Evolutionary conservation across 1,140 invertebrate genomes (phyloP).

Genomic region (Episyrphus balteatus): DNA sequence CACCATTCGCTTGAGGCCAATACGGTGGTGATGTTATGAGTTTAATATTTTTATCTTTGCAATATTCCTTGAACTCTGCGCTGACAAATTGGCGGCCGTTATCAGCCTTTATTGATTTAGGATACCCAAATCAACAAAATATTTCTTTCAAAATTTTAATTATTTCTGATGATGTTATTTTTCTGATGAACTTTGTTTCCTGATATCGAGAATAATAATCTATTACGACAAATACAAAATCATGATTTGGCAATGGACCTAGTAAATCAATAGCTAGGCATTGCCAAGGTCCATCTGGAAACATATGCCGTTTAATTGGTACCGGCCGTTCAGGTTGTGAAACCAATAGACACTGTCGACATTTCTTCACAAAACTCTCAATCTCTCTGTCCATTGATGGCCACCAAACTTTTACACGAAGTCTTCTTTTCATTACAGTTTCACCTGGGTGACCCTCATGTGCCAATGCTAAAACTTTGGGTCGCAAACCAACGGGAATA

Average conservation of each 20-base stretch:
- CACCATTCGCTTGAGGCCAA: conserved; percentile 23
- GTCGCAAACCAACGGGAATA: conserved; percentile 6
- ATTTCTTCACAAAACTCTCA: conserved; percentile 30
- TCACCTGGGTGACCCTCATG: conserved; percentile 40
- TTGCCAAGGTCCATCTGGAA: conserved; percentile 26
- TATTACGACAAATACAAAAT: conserved; percentile 20
- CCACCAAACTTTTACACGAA: conserved; percentile 42
- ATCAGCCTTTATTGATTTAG: conserved; percentile 4
- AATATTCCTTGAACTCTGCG: conserved; percentile 10
- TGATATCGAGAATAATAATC: conserved; percentile 17
- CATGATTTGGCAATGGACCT: conserved; percentile 19
- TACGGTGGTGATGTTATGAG: conserved; percentile 10
- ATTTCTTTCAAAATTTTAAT: conserved; percentile 13
- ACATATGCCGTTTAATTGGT: conserved; percentile 19
- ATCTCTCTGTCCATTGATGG: conserved; percentile 35
- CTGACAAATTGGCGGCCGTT: conserved; percentile 5
- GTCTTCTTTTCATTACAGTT: conserved; percentile 40
- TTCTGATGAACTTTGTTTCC: conserved; percentile 11
- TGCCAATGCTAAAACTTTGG: conserved; percentile 12
- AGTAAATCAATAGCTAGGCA: conserved; percentile 28
- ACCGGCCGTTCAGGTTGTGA: conserved; percentile 10
- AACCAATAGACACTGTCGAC: conserved; percentile 29
- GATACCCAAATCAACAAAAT: conserved; percentile 18
- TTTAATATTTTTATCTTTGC: not conserved
- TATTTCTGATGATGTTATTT: conserved; percentile 9